A percentile compares a stretch with the other conserved stretches of the same genome.
These are phyloP conservation scores for Polydrusus cervinus DNA, from an alignment of 2,888 invertebrate species.

Conservation along the genomic window DNA sequence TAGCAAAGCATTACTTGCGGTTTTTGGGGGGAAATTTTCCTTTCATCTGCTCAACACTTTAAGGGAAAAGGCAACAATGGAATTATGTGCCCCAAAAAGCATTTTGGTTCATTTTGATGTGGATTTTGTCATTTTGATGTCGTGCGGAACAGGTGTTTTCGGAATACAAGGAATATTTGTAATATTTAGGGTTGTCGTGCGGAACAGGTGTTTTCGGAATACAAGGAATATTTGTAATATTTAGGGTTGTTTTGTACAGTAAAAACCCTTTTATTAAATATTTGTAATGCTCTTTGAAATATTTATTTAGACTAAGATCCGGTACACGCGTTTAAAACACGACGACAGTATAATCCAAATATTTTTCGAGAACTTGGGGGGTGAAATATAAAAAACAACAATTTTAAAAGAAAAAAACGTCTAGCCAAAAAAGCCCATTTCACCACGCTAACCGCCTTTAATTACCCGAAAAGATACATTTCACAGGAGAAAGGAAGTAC, in stretches of 20 bases:
- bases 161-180: background rate
- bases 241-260: no score
- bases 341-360: no score
- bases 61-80: conserved; percentile 46
- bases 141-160: conserved; percentile 36
- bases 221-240: no score
- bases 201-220: conserved; percentile 38
- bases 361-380: no score
- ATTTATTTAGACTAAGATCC: no score
- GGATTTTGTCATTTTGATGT: conserved; percentile 44
- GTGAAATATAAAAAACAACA: no score
- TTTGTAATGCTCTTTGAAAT: no score
- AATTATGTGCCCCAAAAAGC: conserved; percentile 40
- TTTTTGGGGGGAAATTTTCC: conserved; percentile 42
- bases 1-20: conserved; percentile 48
- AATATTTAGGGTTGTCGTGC: background rate
- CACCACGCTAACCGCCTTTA: background rate
- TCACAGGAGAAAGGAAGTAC: conserved; percentile 41
- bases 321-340: no score
- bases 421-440: no score
- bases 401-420: no score
- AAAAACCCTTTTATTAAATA: no score
- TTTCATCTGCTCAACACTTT: conserved; percentile 52
- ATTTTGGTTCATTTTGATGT: conserved; percentile 42
- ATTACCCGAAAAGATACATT: conserved; percentile 41